Base-by-base conservation (phyloP, 2,797 vertebrate genomes). In the Remorina albescens region DNA sequence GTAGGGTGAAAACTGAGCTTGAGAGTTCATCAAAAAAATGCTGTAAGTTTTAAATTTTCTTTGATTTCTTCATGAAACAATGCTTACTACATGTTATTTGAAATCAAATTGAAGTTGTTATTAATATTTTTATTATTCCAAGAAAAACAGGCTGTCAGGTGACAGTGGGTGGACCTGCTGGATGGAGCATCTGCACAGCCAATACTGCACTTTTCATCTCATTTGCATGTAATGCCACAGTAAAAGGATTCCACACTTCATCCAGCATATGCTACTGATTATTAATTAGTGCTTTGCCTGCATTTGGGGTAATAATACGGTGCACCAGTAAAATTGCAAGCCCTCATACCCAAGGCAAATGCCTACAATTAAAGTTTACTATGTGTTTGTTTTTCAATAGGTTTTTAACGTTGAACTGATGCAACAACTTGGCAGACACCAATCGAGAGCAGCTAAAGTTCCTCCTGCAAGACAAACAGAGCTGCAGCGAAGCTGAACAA, bases 371-470 rank as follows among this genome's bases (percentile, higher is more conserved):
- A 94, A 90, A 92, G 59, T 94, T 94, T 92, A 94, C 87, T 90
- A 87, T 87, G 92, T 93, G 93, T 94, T 94, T 93, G 93, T 94
- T 94, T 94, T 94, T 92, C 88, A 89, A 88, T 87, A 78, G 84
- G 37, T 74, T 87, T 88, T 88, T 86, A 78, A 76, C 25, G 58
- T 87, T 84, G 37, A 76, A 80, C 86, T 90, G 88, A 92, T 91
- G 86, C 88, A 92, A 91, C 82, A 28, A 25, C 41, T 85, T 90
- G 90, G 88, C 88, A 92, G 76, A 68, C 47, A 9, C 2, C 1
- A 55, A 44, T 67, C 78, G 12, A 0, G 46, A 78, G 73, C 57
- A 50, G 73, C 57, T 58, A 41, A n/a, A 64, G 67, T 71, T 78
- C 18, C 59, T 80, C 46, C 75, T 71, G 66, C 32, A 41, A 58